phyloP scores from a whole-genome alignment of 2,797 vertebrate species.

The Petrocephalus schoutedeni region DNA sequence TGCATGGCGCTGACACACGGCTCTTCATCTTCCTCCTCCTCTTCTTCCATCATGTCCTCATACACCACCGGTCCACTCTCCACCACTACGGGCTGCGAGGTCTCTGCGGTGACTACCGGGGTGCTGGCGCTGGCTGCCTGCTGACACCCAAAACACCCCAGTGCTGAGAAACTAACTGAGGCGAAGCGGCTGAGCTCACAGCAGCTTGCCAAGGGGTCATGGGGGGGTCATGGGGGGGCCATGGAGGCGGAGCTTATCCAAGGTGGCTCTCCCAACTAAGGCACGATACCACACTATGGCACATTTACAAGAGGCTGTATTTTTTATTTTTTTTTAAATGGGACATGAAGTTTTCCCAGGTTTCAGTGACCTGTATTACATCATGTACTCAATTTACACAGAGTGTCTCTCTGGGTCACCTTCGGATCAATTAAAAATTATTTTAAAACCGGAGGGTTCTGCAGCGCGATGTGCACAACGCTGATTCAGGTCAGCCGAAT shows the following conservation, averaged over 20 bases:
- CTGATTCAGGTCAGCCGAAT: neutral
- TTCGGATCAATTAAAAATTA: neutral
- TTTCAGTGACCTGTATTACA: neutral
- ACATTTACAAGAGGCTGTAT: neutral
- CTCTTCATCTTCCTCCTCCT: constrained; percentile 87
- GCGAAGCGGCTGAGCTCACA: neutral
- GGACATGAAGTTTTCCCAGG: neutral
- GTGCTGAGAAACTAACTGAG: neutral
- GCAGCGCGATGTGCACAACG: neutral
- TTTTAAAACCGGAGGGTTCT: neutral
- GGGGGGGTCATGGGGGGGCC: no score
- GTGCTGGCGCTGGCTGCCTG: neutral
- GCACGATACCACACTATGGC: neutral
- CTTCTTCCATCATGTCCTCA: constrained; percentile 70
- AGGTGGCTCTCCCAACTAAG: neutral
- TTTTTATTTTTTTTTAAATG: neutral
- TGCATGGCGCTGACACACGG: constrained; percentile 85
- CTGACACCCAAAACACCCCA: neutral
- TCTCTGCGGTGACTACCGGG: constrained; percentile 26
- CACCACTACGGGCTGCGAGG: constrained; percentile 60
- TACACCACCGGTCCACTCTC: constrained; percentile 87
- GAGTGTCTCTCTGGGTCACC: neutral
- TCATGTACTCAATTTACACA: neutral
- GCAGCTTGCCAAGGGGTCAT: neutral
- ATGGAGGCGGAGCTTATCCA: neutral